Percentiles rank a stretch among this genome's conserved stretches.
These are phyloP conservation scores for Drosophila kanapiae DNA, from an alignment of 1,140 invertebrate species.

Conservation along the genomic window DNA sequence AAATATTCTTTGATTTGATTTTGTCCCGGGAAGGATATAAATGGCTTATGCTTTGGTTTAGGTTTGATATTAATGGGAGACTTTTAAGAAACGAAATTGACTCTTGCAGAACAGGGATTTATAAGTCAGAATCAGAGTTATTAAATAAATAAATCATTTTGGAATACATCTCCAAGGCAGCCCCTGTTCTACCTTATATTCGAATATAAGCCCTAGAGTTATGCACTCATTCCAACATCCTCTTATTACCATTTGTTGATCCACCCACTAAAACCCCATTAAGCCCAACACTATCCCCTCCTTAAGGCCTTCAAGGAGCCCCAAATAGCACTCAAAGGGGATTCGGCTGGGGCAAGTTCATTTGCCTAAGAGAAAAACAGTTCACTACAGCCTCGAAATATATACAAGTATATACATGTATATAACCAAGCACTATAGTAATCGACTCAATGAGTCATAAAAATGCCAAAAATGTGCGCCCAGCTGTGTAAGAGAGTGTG, in stretches of 20 bases:
- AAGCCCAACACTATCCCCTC: constrained; percentile 44
- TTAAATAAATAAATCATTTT: constrained; percentile 9
- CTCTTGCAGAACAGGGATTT: neutral
- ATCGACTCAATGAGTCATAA: constrained; percentile 82
- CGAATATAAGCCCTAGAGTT: constrained; percentile 2
- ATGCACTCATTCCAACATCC: neutral
- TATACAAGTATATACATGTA: constrained; percentile 18
- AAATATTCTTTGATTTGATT: constrained; percentile 57
- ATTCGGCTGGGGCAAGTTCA: constrained; percentile 44
- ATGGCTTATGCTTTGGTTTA: constrained; percentile 3
- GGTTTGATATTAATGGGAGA: neutral
- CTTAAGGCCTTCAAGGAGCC: constrained; percentile 32
- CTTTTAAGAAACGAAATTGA: neutral
- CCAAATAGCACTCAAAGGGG: constrained; percentile 16
- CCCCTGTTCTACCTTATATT: neutral
- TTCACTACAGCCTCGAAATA: constrained; percentile 35
- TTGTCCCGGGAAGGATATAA: constrained; percentile 3
- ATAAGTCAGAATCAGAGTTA: neutral
- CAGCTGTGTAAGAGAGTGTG: constrained; percentile 39
- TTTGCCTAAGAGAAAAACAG: constrained; percentile 65
- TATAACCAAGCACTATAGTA: constrained; percentile 65
- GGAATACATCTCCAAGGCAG: neutral
- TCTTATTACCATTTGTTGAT: constrained; percentile 62
- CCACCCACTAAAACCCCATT: constrained; percentile 42
- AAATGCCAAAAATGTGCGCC: constrained; percentile 81